Base-by-base conservation (phyloP, 1,140 invertebrate genomes). In the Drosophila pseudoananassae region DNA sequence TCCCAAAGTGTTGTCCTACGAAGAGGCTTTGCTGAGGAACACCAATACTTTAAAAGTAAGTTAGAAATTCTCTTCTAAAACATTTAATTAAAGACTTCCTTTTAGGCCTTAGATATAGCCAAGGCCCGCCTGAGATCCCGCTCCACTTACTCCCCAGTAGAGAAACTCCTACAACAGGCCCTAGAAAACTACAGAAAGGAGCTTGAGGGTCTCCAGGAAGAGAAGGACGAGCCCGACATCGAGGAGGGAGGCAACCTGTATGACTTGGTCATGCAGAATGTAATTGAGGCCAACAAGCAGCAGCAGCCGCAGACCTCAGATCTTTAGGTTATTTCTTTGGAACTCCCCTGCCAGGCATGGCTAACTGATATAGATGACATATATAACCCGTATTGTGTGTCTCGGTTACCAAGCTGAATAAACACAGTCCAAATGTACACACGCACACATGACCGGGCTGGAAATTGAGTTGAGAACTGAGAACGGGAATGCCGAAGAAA, bases 91-190 rank as follows among this genome's bases (percentile, higher is more conserved):
- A 38, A 2, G 6, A 38, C 36, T 33, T 25, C 8, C n/a, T 50
- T 14, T 5, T 40, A 92, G 91, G 76, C 90, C 1, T 50, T 92
- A 17, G 91, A 92, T 71, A 88, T 92, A 57, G 77, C 88, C 2
- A 92, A 92, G 14, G 91, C 91, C 8, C 87, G 91, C 3, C 45
- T 92, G 5, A 76, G 91, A 47, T 92, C 91, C 0, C 87, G 91
- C 4, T 65, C 90, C 1, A 91, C 90, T 0, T 92, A 82, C 36
- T 92, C 91, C 6, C 91, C 91, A 0, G 78, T 92, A 12, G 91
- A 92, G 14, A 78, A 84, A 57, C 70, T 92, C 9, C 52, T 92
- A 3, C 63, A 90, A 29, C 59, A 89, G 25, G 90, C 91, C 0
- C 57, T 91, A 14, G 45, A 71, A 1, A 90, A 92, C 36, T 92